These are phyloP conservation scores for Mormyrus proboscirostris DNA, from an alignment of 2,797 vertebrate species.

Conservation along the genomic window DNA sequence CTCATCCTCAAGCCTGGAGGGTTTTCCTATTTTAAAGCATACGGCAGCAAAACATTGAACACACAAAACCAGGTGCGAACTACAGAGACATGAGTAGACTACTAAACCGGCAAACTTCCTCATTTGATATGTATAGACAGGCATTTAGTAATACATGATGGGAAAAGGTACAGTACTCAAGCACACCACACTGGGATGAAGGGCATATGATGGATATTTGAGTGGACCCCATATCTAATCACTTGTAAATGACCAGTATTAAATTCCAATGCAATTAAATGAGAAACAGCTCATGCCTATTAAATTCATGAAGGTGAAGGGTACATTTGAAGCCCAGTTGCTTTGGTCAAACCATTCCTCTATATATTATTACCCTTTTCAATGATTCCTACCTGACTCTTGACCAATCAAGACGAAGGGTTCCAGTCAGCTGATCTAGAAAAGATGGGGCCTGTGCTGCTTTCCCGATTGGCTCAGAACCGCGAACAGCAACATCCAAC, in stretches of 20 bases:
- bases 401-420: constrained; percentile 16
- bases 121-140: not conserved
- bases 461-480: constrained; percentile 26
- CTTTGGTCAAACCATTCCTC: not conserved
- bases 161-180: not conserved
- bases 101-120: not conserved
- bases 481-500: constrained; percentile 28
- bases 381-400: constrained; percentile 39
- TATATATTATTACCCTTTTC: not conserved
- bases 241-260: not conserved
- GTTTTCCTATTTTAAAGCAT: not conserved
- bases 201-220: not conserved
- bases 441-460: constrained; percentile 5
- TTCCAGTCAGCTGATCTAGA: constrained; percentile 25
- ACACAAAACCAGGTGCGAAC: not conserved
- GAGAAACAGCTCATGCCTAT: not conserved
- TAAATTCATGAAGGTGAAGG: not conserved
- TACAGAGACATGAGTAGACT: not conserved
- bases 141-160: not conserved
- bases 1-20: not conserved
- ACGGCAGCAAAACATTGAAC: not conserved
- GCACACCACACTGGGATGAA: not conserved
- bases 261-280: not conserved
- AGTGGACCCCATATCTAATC: not conserved
- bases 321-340: constrained; percentile 21